These are phyloP conservation scores for Menidia beryllina DNA, from an alignment of 2,113 vertebrate genomes.

Conservation along the genomic window DNA sequence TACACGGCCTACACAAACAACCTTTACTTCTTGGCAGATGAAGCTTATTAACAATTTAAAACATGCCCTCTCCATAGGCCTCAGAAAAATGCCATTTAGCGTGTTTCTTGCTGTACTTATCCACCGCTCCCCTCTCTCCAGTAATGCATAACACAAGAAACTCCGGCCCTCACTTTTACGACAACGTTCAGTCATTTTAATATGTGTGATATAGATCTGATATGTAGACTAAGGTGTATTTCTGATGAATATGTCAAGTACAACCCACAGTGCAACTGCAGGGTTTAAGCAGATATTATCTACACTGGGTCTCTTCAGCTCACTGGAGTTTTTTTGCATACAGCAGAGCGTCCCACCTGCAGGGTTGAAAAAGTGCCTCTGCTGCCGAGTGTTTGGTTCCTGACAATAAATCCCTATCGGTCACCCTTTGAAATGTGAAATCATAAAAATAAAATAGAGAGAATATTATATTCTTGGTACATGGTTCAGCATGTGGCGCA, in stretches of 20 bases:
- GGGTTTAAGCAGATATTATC: no score
- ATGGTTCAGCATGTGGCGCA: slow-evolving; percentile 39
- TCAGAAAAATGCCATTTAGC: slow-evolving; percentile 63
- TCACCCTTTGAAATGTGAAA: slow-evolving; percentile 45
- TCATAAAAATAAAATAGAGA: slow-evolving; percentile 38
- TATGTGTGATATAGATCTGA: background rate
- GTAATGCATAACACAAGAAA: slow-evolving; percentile 23
- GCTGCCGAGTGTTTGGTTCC: slow-evolving; percentile 11
- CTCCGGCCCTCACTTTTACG: background rate
- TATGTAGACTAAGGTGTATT: slow-evolving; percentile 9
- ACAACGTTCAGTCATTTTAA: slow-evolving; percentile 9
- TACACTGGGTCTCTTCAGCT: background rate
- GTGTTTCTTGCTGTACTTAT: slow-evolving; percentile 44
- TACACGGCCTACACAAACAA: slow-evolving; percentile 71
- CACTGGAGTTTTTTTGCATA: slow-evolving; percentile 43
- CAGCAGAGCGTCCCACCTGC: slow-evolving; percentile 30
- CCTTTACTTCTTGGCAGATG: slow-evolving; percentile 71
- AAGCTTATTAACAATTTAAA: slow-evolving; percentile 76
- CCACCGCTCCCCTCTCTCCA: slow-evolving; percentile 16
- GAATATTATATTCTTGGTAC: slow-evolving; percentile 36
- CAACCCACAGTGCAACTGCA: no score
- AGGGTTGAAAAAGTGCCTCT: slow-evolving; percentile 13
- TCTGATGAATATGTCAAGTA: background rate
- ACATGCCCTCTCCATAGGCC: slow-evolving; percentile 58
- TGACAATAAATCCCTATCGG: slow-evolving; percentile 39